Evolutionary conservation across 2,797 vertebrate species (phyloP).

Genomic region (Sebastes oblongus): DNA sequence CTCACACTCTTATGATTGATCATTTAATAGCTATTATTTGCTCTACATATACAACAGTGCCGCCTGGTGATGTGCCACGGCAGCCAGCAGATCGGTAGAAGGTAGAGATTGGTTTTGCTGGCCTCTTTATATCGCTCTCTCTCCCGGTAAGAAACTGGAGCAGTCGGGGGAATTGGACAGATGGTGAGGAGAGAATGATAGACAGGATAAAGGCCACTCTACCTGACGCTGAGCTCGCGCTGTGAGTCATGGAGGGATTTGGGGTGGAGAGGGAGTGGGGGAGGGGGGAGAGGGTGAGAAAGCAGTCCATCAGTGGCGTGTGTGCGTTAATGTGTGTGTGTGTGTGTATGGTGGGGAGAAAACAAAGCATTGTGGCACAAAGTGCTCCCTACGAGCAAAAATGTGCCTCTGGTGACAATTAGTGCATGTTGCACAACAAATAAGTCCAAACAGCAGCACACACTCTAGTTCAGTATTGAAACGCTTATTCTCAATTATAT

Average conservation of each 20-base stretch:
- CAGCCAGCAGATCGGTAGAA: constrained; percentile 66
- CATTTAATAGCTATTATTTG: constrained; percentile 13
- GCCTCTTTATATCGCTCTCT: constrained; percentile 6
- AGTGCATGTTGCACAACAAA: constrained; percentile 27
- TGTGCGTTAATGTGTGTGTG: constrained; percentile 52
- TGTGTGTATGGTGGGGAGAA: constrained; percentile 29
- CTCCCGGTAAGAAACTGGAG: constrained; percentile 44
- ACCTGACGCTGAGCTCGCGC: constrained; percentile 99
- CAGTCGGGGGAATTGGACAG: constrained; percentile 36
- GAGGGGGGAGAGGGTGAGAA: constrained; percentile 58
- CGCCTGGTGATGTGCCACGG: constrained; percentile 42
- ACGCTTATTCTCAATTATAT: background rate
- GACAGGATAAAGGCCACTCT: constrained; percentile 85
- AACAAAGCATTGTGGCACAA: constrained; percentile 32
- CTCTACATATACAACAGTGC: constrained; percentile 38
- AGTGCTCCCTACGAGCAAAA: constrained; percentile 13
- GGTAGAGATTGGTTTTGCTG: constrained; percentile 49
- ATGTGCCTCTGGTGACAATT: constrained; percentile 35
- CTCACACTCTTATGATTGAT: background rate
- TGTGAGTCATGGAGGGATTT: constrained; percentile 79
- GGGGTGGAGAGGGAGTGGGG: constrained; percentile 16
- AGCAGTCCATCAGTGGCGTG: constrained; percentile 68
- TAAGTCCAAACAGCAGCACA: constrained; percentile 9
- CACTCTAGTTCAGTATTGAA: background rate
- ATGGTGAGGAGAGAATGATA: constrained; percentile 66